Evolutionary conservation across 2,797 vertebrate species (phyloP).

Genomic region (Tragelaphus oryx): DNA sequence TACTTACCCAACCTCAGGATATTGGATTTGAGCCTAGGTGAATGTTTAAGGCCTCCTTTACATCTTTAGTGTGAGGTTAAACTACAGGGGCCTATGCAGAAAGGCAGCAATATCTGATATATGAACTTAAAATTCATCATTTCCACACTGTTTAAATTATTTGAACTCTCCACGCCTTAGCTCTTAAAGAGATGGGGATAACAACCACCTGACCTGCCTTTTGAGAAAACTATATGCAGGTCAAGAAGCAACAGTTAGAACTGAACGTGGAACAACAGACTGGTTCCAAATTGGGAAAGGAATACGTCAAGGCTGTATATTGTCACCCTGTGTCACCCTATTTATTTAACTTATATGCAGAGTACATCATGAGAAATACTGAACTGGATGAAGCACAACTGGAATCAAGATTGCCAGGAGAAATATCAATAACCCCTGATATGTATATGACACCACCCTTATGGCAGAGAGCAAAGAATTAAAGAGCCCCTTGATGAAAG

Average conservation of each 20-base stretch:
- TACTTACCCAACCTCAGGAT: not conserved
- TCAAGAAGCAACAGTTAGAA: not conserved
- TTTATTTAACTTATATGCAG: not conserved
- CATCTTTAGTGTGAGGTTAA: not conserved
- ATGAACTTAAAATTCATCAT: not conserved
- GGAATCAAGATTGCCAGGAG: not conserved
- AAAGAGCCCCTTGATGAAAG: not conserved
- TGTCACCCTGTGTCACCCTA: not conserved
- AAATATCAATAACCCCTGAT: not conserved
- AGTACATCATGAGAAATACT: not conserved
- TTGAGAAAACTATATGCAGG: not conserved
- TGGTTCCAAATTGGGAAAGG: not conserved
- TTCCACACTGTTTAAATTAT: not conserved
- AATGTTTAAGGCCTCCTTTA: not conserved
- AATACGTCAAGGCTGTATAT: fast-evolving
- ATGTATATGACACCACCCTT: not conserved
- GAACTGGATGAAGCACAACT: not conserved
- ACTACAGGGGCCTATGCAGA: not conserved
- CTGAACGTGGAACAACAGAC: not conserved
- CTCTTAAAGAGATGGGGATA: not conserved
- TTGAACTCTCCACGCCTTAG: not conserved
- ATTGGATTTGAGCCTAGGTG: no score
- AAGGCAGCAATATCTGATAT: not conserved
- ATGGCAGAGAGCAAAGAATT: not conserved
- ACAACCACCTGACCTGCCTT: not conserved